phyloP scores from a whole-genome alignment of 2,888 invertebrate genomes.

The Agriopis aurantiaria region DNA sequence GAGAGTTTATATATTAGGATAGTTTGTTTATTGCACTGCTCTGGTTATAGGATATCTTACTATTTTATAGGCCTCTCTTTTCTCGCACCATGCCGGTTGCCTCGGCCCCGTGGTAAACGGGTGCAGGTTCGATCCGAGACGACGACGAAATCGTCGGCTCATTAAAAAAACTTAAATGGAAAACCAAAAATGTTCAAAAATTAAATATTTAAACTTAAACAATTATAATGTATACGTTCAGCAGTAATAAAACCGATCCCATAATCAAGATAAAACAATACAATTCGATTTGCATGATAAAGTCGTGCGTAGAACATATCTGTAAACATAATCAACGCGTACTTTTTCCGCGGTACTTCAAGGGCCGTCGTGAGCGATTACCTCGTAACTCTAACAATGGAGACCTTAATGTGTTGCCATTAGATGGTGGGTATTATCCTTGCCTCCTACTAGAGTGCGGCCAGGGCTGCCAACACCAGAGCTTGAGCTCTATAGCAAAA shows the following conservation, averaged over 20 bases:
- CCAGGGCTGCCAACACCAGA: slow-evolving; percentile 61
- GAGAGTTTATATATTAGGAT: too few relatives aligned
- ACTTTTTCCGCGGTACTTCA: slow-evolving; percentile 53
- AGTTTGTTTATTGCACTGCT: too few relatives aligned
- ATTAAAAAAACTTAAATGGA: background rate
- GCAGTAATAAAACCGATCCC: background rate
- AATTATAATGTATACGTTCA: too few relatives aligned
- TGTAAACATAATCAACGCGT: slow-evolving; percentile 34
- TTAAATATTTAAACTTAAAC: background rate
- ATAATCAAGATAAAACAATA: slow-evolving; percentile 14
- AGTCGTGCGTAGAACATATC: slow-evolving; percentile 35
- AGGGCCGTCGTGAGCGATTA: slow-evolving; percentile 69
- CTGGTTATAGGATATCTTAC: too few relatives aligned
- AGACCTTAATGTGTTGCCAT: slow-evolving; percentile 66
- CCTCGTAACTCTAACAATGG: slow-evolving; percentile 71
- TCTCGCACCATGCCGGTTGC: too few relatives aligned
- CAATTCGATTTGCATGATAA: slow-evolving; percentile 24
- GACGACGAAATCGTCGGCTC: background rate
- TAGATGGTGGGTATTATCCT: slow-evolving; percentile 70
- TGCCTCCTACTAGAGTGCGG: slow-evolving; percentile 67
- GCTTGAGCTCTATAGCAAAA: too few relatives aligned
- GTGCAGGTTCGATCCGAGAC: too few relatives aligned
- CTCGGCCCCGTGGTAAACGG: too few relatives aligned
- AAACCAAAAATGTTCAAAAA: background rate
- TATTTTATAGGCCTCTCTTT: too few relatives aligned